Conservation (phyloP, 30 jellyfish, hydroid and myxozoan species). For the Chrysaora quinquecirrha region DNA sequence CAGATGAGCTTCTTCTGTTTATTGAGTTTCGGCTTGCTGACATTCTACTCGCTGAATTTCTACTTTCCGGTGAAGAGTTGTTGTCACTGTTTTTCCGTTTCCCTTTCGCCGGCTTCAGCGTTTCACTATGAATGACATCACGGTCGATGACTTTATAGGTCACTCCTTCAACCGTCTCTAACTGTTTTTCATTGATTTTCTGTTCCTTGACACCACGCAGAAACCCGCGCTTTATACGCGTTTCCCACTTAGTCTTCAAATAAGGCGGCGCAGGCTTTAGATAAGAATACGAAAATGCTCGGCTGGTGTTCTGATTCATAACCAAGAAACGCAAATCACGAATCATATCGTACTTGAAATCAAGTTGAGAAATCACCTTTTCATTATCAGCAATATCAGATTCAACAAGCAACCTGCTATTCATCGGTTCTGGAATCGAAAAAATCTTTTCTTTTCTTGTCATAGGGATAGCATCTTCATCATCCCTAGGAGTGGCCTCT, state of each 20-base stretch:
- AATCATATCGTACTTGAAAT: slow-evolving; percentile 53
- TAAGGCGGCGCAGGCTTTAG: slow-evolving; percentile 69
- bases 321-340: slow-evolving; percentile 62
- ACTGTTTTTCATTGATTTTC: slow-evolving; percentile 48
- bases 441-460: slow-evolving; percentile 29
- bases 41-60: slow-evolving; percentile 5
- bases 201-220: slow-evolving; percentile 70
- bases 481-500: background rate
- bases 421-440: slow-evolving; percentile 50
- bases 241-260: slow-evolving; percentile 69
- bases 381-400: slow-evolving; percentile 35
- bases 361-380: slow-evolving; percentile 29
- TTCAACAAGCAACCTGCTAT: slow-evolving; percentile 24
- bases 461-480: slow-evolving; percentile 16
- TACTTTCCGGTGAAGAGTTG: background rate
- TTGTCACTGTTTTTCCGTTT: background rate
- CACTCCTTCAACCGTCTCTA: slow-evolving; percentile 63
- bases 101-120: slow-evolving; percentile 7
- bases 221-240: slow-evolving; percentile 59
- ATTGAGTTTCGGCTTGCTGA: background rate
- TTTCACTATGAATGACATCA: slow-evolving; percentile 43
- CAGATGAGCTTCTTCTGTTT: background rate
- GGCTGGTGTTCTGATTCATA: slow-evolving; percentile 55
- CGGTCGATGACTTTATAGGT: slow-evolving; percentile 49
- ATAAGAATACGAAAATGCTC: slow-evolving; percentile 60